phyloP scores from a whole-genome alignment of 2,113 vertebrate genomes.

The Pedetes capensis region DNA sequence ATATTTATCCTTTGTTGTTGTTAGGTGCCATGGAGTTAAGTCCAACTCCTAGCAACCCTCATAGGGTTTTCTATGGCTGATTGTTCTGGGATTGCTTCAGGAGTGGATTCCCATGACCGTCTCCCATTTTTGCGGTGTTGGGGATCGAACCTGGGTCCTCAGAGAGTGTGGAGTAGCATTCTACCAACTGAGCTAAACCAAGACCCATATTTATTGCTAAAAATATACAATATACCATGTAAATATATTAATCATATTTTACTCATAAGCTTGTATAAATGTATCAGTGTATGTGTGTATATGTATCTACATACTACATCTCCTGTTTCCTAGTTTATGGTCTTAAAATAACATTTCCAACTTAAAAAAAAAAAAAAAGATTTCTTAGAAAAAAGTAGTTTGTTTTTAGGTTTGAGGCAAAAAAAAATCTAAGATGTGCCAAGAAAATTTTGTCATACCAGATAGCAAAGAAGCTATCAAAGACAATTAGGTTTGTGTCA shows the following conservation, averaged over 20 bases:
- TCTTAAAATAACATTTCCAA: not conserved
- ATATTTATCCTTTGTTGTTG: too few relatives aligned
- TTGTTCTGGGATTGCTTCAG: too few relatives aligned
- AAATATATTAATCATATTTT: not conserved
- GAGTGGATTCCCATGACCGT: too few relatives aligned
- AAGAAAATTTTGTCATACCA: not conserved
- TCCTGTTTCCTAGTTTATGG: not conserved
- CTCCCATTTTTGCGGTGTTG: too few relatives aligned
- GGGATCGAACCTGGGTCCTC: too few relatives aligned
- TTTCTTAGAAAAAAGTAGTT: not conserved
- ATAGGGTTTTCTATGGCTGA: too few relatives aligned
- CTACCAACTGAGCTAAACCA: too few relatives aligned
- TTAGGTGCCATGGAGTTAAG: too few relatives aligned
- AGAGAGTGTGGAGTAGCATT: too few relatives aligned
- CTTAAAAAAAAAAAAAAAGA: not conserved
- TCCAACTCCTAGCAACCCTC: too few relatives aligned
- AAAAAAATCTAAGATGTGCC: not conserved
- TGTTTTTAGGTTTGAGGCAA: not conserved
- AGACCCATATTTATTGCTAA: too few relatives aligned
- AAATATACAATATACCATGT: not conserved
- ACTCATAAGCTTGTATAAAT: not conserved
- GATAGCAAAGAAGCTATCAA: not conserved
- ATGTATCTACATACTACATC: not conserved
- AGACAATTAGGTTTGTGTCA: not conserved
- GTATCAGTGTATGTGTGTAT: not conserved